These are phyloP conservation scores for Sturnus vulgaris DNA, from an alignment of 2,113 vertebrate genomes.

Conservation along the genomic window DNA sequence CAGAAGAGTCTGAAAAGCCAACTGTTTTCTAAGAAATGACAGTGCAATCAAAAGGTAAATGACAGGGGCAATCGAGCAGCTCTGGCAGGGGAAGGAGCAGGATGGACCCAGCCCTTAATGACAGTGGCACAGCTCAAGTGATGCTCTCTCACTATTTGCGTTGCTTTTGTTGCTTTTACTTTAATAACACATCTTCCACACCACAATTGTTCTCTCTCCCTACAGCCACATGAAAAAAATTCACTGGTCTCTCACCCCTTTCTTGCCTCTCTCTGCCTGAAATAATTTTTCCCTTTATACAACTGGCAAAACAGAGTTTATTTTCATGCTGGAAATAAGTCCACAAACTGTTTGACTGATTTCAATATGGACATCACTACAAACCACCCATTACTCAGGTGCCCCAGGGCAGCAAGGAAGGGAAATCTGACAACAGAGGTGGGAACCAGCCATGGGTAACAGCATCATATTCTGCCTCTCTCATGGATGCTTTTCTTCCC, in stretches of 20 bases:
- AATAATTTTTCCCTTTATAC: not conserved
- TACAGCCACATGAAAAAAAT: not conserved
- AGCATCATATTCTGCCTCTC: not conserved
- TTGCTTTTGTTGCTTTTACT: not conserved
- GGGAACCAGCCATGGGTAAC: not conserved
- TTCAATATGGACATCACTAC: not conserved
- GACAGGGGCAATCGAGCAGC: fast-evolving
- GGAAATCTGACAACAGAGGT: not conserved
- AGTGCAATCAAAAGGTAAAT: fast-evolving
- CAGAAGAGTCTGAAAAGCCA: not conserved
- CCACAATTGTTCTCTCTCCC: not conserved
- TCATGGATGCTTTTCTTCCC: not conserved
- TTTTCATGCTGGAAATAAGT: not conserved
- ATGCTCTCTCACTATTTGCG: not conserved
- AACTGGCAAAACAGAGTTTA: not conserved
- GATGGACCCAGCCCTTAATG: not conserved
- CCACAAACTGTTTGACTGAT: not conserved
- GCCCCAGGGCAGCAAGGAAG: not conserved
- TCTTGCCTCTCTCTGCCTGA: not conserved
- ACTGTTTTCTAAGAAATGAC: fast-evolving
- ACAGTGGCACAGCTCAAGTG: not conserved
- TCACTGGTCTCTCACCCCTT: fast-evolving
- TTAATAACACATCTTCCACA: fast-evolving
- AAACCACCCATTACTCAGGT: not conserved
- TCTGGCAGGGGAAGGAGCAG: not conserved